A percentile compares a stretch with the other conserved stretches of the same genome.
Evolutionary conservation across 2,113 vertebrate genomes (phyloP).

Genomic region (Notothenia coriiceps): DNA sequence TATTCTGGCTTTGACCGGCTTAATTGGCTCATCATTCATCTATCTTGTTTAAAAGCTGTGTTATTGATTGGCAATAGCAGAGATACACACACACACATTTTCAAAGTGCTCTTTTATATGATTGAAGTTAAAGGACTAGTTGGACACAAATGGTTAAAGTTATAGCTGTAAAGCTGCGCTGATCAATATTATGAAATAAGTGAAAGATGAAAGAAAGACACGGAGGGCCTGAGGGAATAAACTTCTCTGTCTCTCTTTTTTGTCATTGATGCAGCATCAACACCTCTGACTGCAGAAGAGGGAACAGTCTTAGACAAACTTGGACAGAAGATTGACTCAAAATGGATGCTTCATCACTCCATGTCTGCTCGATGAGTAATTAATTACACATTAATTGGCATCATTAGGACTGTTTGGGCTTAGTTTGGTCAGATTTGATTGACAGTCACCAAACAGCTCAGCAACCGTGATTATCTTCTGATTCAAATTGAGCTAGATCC

Average conservation of each 20-base stretch:
- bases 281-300: not conserved
- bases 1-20: not conserved
- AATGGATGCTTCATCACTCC: not conserved
- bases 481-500: not conserved
- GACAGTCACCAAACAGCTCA: not conserved
- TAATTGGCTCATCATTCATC: conserved; percentile 41
- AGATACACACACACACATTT: not conserved
- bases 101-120: not conserved
- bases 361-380: not conserved
- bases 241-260: not conserved
- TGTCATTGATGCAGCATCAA: not conserved
- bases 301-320: not conserved
- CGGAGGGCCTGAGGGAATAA: not conserved
- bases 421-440: not conserved
- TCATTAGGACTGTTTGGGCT: not conserved
- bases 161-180: not conserved
- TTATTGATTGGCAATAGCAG: conserved; percentile 6
- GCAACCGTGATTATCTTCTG: not conserved
- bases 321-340: not conserved
- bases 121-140: conserved; percentile 1
- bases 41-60: conserved; percentile 11
- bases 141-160: not conserved
- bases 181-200: not conserved
- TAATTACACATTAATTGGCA: not conserved
- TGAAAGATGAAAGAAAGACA: not conserved